Base-by-base conservation (phyloP, 1,140 invertebrate species). In the Saccostrea glomerata region DNA sequence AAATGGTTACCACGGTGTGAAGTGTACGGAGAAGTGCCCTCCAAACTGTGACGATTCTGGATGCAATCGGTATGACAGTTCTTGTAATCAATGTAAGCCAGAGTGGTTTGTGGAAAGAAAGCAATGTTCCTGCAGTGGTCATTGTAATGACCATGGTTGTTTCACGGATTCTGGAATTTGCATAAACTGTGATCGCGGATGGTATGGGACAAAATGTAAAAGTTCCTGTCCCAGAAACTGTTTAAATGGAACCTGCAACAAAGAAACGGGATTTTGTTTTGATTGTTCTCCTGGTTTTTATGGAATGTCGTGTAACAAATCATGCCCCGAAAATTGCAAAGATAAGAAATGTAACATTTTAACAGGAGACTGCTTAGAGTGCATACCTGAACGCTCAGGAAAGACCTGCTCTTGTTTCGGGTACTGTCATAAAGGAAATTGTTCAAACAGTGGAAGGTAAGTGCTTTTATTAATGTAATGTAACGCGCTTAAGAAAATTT, bases 91-190 rank as follows among this genome's bases (percentile, higher is more conserved):
- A 15, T 86, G 85, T 55, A 77, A 40, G 13, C n/a, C 40, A 66
- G 70, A 47, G 1, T 77, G 66, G 85, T 86, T n/a, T 30, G 84
- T 63, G 17, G 36, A 47, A n/a, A 12, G 36, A 55, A 56, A 13
- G n/a, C 36, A 73, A 55, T 89, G 88, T 40, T 58, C 63, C 25
- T 89, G 88, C 25, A 89, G 63, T 30, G 88, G 88, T 17, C 85
- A 89, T 54, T 89, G 88, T 58, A 77, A 54, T 23, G n/a, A 73
- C 55, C 55, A 86, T n/a, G 82, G 85, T 13, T 89, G 88, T 73
- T 54, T 86, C 36, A 55, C 47, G 30, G 73, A 84, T 6, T 58
- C 73, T 25, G 85, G 88, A 30, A 23, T 60, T 9, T 89, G 88
- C 54, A 60, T 54, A 0, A 55, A 86, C 9, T 89, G 88, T 23